Conservation (phyloP, 2,888 invertebrate genomes). For the Tetranychus truncatus region DNA sequence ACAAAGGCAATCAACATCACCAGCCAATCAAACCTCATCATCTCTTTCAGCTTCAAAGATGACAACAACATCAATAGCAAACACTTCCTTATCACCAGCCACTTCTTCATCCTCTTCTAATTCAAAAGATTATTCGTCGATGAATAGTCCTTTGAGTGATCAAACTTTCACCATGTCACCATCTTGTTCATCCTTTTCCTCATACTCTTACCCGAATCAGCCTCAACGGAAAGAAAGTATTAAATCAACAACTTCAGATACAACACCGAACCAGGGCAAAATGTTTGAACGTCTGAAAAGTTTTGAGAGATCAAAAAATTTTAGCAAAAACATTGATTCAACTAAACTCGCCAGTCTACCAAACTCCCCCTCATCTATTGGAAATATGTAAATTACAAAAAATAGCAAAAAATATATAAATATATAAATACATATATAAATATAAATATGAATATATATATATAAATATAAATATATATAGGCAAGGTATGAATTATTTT, state of each 20-base stretch:
- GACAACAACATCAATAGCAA: neutral
- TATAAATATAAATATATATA: too few species aligned
- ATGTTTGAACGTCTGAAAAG: neutral
- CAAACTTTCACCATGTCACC: neutral
- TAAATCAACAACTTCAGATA: slow-evolving; percentile 3
- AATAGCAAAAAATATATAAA: too few species aligned
- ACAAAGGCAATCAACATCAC: neutral
- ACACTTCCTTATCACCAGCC: neutral
- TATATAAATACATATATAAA: too few species aligned
- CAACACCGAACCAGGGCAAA: neutral
- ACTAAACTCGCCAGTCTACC: neutral
- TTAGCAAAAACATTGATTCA: neutral
- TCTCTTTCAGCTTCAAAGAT: neutral
- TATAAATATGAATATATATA: too few species aligned
- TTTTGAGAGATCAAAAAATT: neutral
- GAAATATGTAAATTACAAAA: neutral
- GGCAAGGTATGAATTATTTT: too few species aligned
- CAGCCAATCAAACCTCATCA: neutral
- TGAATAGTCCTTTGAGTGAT: neutral
- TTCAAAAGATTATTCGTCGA: neutral
- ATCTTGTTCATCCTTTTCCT: neutral
- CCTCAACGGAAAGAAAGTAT: slow-evolving; percentile 2
- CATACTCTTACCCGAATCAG: neutral
- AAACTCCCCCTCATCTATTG: neutral
- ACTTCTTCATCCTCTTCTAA: neutral